Conservation (phyloP, 2,797 vertebrate genomes). For the Rhinophrynus dorsalis region DNA sequence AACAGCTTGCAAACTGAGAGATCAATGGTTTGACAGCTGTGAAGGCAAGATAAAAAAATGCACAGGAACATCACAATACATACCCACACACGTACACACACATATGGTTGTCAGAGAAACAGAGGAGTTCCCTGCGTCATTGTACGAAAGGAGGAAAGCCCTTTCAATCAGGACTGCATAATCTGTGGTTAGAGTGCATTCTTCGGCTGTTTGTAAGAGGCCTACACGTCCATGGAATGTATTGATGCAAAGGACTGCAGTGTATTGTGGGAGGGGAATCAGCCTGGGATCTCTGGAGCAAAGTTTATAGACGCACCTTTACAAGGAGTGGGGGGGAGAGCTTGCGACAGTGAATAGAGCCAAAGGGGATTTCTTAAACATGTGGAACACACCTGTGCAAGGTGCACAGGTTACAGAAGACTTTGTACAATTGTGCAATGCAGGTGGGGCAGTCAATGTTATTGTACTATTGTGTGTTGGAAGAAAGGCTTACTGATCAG, state of each 20-base stretch:
- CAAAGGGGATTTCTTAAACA: neutral
- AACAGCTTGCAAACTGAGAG: no score
- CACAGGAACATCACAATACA: neutral
- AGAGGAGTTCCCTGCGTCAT: constrained; percentile 17
- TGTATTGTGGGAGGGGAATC: neutral
- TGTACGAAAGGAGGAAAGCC: constrained; percentile 27
- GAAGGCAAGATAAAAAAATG: no score
- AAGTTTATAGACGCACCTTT: neutral
- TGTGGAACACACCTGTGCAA: constrained; percentile 21
- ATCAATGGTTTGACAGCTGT: no score
- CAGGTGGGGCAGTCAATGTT: neutral
- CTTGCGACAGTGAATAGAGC: neutral
- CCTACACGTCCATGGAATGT: constrained; percentile 23
- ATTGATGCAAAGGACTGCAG: constrained; percentile 39
- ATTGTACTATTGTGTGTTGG: neutral
- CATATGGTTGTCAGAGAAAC: constrained; percentile 38
- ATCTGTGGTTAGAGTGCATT: constrained; percentile 38
- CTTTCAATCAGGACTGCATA: constrained; percentile 9
- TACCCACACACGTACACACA: constrained; percentile 20
- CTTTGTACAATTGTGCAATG: neutral
- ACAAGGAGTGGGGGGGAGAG: no score
- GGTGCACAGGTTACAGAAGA: constrained; percentile 2
- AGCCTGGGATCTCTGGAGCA: neutral
- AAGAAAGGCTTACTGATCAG: no score
- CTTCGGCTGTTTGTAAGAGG: constrained; percentile 32